Evolutionary conservation across 1,140 invertebrate species (phyloP), one percentile per base, ranked within the genome.

Genomic region (Anoplolepis gracilipes): DNA sequence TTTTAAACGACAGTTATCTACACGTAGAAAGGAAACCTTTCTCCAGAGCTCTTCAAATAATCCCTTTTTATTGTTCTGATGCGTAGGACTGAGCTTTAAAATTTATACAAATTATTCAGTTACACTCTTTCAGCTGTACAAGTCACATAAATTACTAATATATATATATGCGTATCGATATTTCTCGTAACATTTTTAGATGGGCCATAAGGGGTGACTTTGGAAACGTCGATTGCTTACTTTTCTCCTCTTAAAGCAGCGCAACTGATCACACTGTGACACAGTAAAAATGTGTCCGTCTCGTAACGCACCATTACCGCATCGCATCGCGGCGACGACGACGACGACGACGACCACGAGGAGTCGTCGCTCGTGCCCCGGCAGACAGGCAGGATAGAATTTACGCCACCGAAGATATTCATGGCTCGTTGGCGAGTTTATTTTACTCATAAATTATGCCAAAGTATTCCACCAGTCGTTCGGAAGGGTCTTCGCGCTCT

Each of bases 401-500:
- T 86, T 86, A 86, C 61, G 39, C 39, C 49, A 7, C 19, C 67
- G 85, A 57, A 84, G 85, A 84, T 86, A 75, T 86, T 86, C 78
- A 86, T 81, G 70, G 85, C 67, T 84, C 61, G 78, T 84, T 84
- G 85, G 70, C 39, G 70, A 86, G 64, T 84, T 86, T 86, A 86
- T 84, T 82, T 82, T 86, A 75, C 78, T 82, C 85, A 84, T 84
- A 86, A 86, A 82, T 86, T 84, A 82, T 59, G 46, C n/a, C 79
- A 3, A 75, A 75, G 78, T 86, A 84, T 75, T 75, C 85, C 69
- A 30, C 28, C 65, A 81, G 77, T 64, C 78, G 46, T 81, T 62
- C 81, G 57, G 42, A 33, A 62, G 25, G 19, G 11, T 28, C 53
- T 69, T 30, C n/a, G 73, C 19, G 33, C n/a, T n/a, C n/a, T n/a